phyloP scores from a whole-genome alignment of 2,888 invertebrate genomes.

The Philonicus albiceps region DNA sequence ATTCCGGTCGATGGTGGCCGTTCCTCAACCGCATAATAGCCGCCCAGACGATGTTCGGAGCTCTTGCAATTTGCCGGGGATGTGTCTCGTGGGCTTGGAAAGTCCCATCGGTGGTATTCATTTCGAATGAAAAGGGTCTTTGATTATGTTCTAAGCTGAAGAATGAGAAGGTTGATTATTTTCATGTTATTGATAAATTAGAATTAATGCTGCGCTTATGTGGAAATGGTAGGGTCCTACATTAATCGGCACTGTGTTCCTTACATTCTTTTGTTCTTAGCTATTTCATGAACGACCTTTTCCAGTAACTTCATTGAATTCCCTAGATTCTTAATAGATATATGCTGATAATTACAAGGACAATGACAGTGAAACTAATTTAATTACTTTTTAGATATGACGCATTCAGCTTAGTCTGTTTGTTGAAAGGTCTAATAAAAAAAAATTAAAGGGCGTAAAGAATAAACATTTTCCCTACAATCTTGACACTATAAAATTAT shows the following conservation, averaged over 20 bases:
- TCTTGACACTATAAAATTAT: too few species aligned
- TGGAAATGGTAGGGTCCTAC: not conserved
- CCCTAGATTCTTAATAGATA: not conserved
- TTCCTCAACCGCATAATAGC: not conserved
- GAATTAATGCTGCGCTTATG: not conserved
- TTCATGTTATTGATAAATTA: not conserved
- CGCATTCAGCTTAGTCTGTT: not conserved
- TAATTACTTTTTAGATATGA: not conserved
- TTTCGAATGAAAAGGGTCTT: not conserved
- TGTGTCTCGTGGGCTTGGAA: not conserved
- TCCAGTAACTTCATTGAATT: not conserved
- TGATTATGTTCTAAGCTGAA: not conserved
- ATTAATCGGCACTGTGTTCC: not conserved
- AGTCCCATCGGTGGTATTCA: not conserved
- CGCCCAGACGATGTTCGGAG: not conserved
- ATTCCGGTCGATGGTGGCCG: not conserved
- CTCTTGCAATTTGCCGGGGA: not conserved
- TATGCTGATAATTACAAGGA: not conserved
- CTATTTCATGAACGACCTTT: not conserved
- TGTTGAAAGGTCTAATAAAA: too few species aligned
- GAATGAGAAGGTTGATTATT: not conserved
- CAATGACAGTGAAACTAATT: not conserved
- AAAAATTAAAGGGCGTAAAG: too few species aligned
- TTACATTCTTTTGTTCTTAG: not conserved
- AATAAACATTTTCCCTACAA: too few species aligned